These are phyloP conservation scores for Drosophila robusta DNA, from an alignment of 2,888 invertebrate species.

Conservation along the genomic window DNA sequence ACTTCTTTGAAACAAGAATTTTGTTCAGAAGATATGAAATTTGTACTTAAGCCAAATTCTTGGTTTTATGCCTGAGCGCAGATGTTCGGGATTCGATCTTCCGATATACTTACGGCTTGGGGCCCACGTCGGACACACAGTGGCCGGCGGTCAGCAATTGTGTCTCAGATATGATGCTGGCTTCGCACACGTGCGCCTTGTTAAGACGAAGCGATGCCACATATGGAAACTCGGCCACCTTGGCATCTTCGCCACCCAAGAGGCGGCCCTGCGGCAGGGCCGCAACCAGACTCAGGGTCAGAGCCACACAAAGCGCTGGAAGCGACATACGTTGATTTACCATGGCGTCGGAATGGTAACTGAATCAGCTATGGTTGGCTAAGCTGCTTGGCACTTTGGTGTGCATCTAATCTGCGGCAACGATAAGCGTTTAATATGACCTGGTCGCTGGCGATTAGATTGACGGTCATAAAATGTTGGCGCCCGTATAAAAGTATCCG, in stretches of 20 bases:
- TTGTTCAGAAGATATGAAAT: neutral
- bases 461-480: constrained; percentile 46
- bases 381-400: constrained; percentile 15
- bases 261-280: constrained; percentile 66
- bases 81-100: neutral
- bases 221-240: constrained; percentile 80
- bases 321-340: constrained; percentile 58
- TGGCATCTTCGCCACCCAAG: constrained; percentile 81
- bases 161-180: constrained; percentile 61
- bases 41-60: neutral
- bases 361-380: constrained; percentile 24
- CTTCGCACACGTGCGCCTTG: constrained; percentile 71
- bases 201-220: constrained; percentile 80
- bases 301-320: constrained; percentile 34
- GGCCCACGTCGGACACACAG: constrained; percentile 66
- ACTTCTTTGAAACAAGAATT: too few species aligned
- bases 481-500: constrained; percentile 53
- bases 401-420: constrained; percentile 37
- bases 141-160: constrained; percentile 78
- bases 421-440: constrained; percentile 39
- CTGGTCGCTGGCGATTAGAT: constrained; percentile 53
- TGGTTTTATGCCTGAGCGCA: neutral
- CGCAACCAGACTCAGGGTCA: constrained; percentile 16
- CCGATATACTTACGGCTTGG: constrained; percentile 65
- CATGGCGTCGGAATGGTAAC: constrained; percentile 48